These are phyloP conservation scores for Spisula solida DNA, from an alignment of 2,888 invertebrate genomes.

Conservation along the genomic window DNA sequence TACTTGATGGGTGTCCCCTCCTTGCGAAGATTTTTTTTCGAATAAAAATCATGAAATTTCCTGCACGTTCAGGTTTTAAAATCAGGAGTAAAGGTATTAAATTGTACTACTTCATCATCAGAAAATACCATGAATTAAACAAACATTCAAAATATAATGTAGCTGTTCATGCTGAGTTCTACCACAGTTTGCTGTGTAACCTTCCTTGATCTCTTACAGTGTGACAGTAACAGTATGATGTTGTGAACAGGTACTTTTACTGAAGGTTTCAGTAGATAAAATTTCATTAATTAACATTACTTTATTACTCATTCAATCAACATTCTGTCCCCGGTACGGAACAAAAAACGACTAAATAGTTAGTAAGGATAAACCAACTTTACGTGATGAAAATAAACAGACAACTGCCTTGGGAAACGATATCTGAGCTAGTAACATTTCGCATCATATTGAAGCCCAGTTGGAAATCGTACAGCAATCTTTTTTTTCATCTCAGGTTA, in stretches of 20 bases:
- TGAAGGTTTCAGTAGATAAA: not conserved
- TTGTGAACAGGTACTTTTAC: not conserved
- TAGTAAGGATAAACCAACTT: not conserved
- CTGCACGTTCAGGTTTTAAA: too few species aligned
- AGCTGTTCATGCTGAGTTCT: too few species aligned
- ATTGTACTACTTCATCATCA: too few species aligned
- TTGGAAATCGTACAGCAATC: not conserved
- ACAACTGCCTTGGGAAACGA: constrained; percentile 7
- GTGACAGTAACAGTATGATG: not conserved
- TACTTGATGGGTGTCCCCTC: too few species aligned
- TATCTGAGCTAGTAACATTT: not conserved
- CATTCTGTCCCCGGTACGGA: not conserved
- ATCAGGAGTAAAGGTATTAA: too few species aligned
- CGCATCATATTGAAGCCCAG: not conserved
- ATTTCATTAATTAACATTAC: constrained; percentile 2
- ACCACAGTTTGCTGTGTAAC: too few species aligned
- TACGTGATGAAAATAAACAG: constrained; percentile 1
- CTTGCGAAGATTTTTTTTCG: too few species aligned
- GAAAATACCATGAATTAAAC: too few species aligned
- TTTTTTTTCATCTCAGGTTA: not conserved
- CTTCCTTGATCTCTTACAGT: too few species aligned
- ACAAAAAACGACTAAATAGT: not conserved
- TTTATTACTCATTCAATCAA: constrained; percentile 1
- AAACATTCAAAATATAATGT: too few species aligned
- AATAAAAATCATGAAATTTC: too few species aligned